These are phyloP conservation scores for Pongo pygmaeus DNA, from an alignment of 2,113 vertebrate species.

Conservation along the genomic window DNA sequence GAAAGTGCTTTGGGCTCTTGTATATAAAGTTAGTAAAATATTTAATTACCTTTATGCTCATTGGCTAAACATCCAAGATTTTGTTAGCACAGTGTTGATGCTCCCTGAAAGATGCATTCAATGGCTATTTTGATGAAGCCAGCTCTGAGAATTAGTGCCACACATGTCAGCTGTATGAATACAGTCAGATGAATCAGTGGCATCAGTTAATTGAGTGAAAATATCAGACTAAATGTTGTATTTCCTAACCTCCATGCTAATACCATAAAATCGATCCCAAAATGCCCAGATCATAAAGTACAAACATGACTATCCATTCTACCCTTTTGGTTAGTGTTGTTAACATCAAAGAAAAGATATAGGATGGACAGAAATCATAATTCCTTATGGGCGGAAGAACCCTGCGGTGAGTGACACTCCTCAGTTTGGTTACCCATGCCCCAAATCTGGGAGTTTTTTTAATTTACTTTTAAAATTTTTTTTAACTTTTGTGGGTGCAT, in stretches of 20 bases:
- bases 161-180: neutral
- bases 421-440: neutral
- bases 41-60: neutral
- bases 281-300: neutral
- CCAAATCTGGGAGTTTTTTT: neutral
- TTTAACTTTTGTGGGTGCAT: no score
- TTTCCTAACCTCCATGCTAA: neutral
- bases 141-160: neutral
- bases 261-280: neutral
- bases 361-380: neutral
- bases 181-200: neutral
- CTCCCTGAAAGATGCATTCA: neutral
- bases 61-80: neutral
- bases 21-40: constrained; percentile 40
- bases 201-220: neutral
- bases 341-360: neutral
- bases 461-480: no score
- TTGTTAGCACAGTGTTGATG: neutral
- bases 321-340: neutral
- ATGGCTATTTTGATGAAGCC: neutral
- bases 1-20: neutral
- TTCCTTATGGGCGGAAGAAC: neutral
- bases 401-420: neutral
- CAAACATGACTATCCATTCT: neutral
- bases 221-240: neutral